phyloP scores from a whole-genome alignment of 2,888 invertebrate genomes.

The Eupithecia pulchellata region DNA sequence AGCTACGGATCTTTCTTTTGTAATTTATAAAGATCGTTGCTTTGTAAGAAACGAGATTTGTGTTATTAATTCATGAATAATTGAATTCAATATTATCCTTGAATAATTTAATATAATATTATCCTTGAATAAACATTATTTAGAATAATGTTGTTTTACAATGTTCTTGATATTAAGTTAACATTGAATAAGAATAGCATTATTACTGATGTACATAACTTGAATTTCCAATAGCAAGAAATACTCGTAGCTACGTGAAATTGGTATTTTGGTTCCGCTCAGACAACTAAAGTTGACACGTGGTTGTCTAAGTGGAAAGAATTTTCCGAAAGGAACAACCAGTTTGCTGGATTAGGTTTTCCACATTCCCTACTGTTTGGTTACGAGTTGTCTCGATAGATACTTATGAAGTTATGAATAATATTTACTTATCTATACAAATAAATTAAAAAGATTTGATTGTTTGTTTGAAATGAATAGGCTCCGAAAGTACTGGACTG shows the following conservation, averaged over 20 bases:
- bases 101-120: slow-evolving; percentile 4
- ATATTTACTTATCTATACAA: too few relatives aligned
- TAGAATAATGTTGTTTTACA: background rate
- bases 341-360: too few relatives aligned
- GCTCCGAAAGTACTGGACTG: too few relatives aligned
- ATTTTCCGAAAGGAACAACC: too few relatives aligned
- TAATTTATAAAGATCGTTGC: background rate
- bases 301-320: too few relatives aligned
- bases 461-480: too few relatives aligned
- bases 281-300: too few relatives aligned
- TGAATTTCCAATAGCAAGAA: background rate
- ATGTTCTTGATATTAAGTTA: background rate
- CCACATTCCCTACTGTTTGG: too few relatives aligned
- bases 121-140: slow-evolving; percentile 1
- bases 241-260: background rate
- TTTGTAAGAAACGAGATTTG: background rate
- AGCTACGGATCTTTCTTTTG: background rate
- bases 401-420: too few relatives aligned
- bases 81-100: slow-evolving; percentile 4
- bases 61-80: slow-evolving; percentile 8
- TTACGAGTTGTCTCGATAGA: too few relatives aligned
- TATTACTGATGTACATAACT: background rate
- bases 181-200: background rate
- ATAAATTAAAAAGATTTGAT: too few relatives aligned
- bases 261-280: too few relatives aligned